These are phyloP conservation scores for Chionoecetes opilio DNA, from an alignment of 1,140 invertebrate species.

Conservation along the genomic window DNA sequence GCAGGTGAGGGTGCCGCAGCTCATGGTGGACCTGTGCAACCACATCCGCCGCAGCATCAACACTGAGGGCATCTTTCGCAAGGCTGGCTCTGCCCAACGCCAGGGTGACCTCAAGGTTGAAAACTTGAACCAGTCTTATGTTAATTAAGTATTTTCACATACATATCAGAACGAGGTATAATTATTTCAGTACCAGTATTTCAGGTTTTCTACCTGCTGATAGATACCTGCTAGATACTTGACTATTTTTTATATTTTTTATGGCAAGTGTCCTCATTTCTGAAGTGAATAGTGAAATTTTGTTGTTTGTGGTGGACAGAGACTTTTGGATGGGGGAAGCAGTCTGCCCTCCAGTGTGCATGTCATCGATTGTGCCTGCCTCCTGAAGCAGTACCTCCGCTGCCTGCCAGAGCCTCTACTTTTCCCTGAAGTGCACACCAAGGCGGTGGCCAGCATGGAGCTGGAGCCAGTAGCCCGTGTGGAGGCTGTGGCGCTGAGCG, in stretches of 20 bases:
- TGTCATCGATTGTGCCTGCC: slow-evolving; percentile 91
- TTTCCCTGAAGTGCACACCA: slow-evolving; percentile 88
- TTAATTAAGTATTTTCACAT: background rate
- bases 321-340: slow-evolving; percentile 83
- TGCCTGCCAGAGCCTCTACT: slow-evolving; percentile 93
- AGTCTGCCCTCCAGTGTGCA: slow-evolving; percentile 83
- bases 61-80: slow-evolving; percentile 92
- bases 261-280: background rate
- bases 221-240: background rate
- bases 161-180: too few relatives aligned
- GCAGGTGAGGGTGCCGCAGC: slow-evolving; percentile 89
- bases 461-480: slow-evolving; percentile 58
- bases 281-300: background rate
- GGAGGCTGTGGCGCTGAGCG: slow-evolving; percentile 66
- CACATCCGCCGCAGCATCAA: slow-evolving; percentile 88
- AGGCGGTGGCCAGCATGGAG: slow-evolving; percentile 86
- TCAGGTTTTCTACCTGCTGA: too few relatives aligned
- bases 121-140: background rate
- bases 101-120: slow-evolving; percentile 91
- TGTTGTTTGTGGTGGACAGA: slow-evolving; percentile 82
- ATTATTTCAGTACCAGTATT: too few relatives aligned
- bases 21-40: slow-evolving; percentile 89
- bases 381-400: slow-evolving; percentile 92
- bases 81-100: slow-evolving; percentile 91
- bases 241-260: background rate